Conservation (phyloP, 2,113 vertebrate genomes). For the Tetrax tetrax region DNA sequence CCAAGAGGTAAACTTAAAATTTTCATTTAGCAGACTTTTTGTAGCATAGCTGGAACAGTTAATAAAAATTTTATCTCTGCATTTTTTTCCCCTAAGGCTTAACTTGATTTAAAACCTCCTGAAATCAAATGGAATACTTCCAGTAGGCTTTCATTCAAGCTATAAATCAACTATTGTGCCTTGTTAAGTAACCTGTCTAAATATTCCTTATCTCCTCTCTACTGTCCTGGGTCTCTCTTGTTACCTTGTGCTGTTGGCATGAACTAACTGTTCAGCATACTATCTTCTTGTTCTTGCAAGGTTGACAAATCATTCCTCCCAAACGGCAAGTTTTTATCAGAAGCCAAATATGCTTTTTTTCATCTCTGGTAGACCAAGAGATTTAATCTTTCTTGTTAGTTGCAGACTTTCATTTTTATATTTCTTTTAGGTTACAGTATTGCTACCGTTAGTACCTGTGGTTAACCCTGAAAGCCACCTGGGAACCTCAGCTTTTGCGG, state of each 20-base stretch:
- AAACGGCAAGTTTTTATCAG: not conserved
- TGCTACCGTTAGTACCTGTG: not conserved
- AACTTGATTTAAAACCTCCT: slow-evolving; percentile 45
- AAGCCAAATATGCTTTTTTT: not conserved
- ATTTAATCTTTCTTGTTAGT: not conserved
- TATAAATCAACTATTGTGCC: slow-evolving; percentile 5
- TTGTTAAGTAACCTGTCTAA: not conserved
- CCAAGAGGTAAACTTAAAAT: not conserved
- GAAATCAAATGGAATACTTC: slow-evolving; percentile 7
- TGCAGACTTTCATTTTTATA: not conserved
- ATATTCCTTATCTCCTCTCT: slow-evolving; percentile 2
- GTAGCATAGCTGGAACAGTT: not conserved
- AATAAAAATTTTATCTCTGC: slow-evolving; percentile 26
- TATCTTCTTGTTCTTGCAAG: not conserved
- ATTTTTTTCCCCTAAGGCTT: not conserved
- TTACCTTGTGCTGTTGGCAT: not conserved
- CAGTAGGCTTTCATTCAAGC: not conserved
- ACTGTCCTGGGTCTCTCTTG: not conserved
- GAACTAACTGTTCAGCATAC: not conserved
- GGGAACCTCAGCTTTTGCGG: not conserved
- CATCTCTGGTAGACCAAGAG: not conserved
- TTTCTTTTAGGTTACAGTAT: not conserved
- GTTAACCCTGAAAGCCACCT: not conserved
- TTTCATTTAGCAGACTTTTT: slow-evolving; percentile 15
- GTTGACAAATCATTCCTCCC: not conserved